Evolutionary conservation across 2,797 vertebrate genomes (phyloP).

Genomic region (Nasua narica): DNA sequence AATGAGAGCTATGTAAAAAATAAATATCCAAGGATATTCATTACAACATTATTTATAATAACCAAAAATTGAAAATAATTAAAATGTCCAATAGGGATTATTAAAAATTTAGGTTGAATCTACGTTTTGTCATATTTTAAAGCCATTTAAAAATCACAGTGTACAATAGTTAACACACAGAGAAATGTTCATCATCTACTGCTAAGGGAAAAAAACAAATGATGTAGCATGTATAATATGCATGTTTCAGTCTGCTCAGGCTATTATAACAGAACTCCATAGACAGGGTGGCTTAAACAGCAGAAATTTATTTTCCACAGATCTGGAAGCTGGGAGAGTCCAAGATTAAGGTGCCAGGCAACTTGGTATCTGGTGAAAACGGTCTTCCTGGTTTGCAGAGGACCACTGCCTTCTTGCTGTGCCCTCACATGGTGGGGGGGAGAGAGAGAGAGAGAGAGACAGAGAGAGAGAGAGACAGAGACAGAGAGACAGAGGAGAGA

Average conservation of each 20-base stretch:
- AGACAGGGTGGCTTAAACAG: not conserved
- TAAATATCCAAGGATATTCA: not conserved
- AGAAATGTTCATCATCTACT: not conserved
- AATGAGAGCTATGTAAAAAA: not conserved
- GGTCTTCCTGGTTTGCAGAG: not conserved
- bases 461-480: no score
- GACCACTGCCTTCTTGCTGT: not conserved
- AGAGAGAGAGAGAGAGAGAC: no score
- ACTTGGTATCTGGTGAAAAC: not conserved
- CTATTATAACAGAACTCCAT: not conserved
- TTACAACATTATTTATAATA: not conserved
- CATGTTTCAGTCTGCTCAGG: not conserved
- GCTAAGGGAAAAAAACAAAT: not conserved
- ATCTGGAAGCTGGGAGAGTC: not conserved
- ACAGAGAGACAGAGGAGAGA: no score
- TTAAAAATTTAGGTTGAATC: not conserved
- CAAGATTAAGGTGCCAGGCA: not conserved
- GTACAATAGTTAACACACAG: not conserved
- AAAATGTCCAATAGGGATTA: not conserved
- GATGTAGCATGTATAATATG: not conserved
- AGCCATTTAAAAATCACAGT: not conserved
- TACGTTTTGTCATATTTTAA: slow-evolving; percentile 3
- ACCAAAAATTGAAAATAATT: not conserved
- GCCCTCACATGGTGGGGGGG: not conserved
- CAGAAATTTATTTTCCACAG: not conserved